Percentiles rank a stretch among this genome's conserved stretches.
phyloP scores from a whole-genome alignment of 1,140 invertebrate species.

The Pseudomyrmex pallidus region DNA sequence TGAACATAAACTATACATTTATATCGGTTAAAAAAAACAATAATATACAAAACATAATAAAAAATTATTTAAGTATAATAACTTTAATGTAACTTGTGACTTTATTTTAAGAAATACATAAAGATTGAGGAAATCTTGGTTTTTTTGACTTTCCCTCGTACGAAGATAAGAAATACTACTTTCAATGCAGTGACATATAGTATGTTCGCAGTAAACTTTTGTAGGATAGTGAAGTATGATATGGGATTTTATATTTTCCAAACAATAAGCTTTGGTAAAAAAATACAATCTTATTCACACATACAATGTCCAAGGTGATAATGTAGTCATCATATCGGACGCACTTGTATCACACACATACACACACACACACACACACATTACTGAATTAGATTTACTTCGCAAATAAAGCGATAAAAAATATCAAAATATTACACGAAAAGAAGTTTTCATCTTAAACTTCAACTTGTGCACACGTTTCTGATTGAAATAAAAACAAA shows the following conservation, averaged over 20 bases:
- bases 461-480: not conserved
- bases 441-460: not conserved
- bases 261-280: conserved; percentile 65
- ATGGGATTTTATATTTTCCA: conserved; percentile 83
- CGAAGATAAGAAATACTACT: conserved; percentile 70
- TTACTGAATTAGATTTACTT: conserved; percentile 14
- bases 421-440: not conserved
- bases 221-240: conserved; percentile 79
- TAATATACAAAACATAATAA: no score
- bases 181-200: conserved; percentile 62
- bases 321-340: not conserved
- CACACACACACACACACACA: no score
- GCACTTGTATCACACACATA: not conserved
- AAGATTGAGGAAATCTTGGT: no score
- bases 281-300: conserved; percentile 52
- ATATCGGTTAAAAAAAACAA: no score
- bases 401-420: conserved; percentile 1
- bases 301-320: conserved; percentile 69
- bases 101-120: no score
- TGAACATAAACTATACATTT: no score
- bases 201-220: conserved; percentile 76
- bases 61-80: no score
- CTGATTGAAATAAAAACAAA: not conserved
- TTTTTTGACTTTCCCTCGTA: conserved; percentile 27
- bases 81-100: no score